phyloP scores from a whole-genome alignment of 2,888 invertebrate species.

The Patella caerulea region DNA sequence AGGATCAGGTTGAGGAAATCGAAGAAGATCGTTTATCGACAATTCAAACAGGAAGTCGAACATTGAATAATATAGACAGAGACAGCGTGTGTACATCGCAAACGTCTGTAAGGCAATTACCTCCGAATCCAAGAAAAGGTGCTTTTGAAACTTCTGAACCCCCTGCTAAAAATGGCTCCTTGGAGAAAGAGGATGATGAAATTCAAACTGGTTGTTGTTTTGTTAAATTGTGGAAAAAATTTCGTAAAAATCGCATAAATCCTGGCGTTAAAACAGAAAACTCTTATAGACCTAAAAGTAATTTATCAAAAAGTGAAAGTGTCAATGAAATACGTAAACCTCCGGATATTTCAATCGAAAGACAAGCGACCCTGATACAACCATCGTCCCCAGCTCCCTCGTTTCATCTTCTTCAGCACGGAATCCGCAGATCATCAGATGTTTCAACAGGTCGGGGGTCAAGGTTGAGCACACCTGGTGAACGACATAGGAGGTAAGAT shows the following conservation, averaged over 20 bases:
- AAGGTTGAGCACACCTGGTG: background rate
- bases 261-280: background rate
- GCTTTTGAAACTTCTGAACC: constrained; percentile 24
- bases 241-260: background rate
- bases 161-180: background rate
- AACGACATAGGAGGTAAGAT: background rate
- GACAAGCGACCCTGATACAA: background rate
- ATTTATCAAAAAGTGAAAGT: background rate
- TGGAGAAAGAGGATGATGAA: background rate
- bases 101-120: constrained; percentile 29
- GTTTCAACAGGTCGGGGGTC: background rate
- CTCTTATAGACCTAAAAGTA: background rate
- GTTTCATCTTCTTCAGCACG: background rate
- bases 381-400: background rate
- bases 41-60: constrained; percentile 17
- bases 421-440: background rate
- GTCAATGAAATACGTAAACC: background rate
- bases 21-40: constrained; percentile 43
- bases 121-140: constrained; percentile 31
- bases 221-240: constrained; percentile 1
- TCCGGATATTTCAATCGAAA: background rate
- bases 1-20: constrained; percentile 52
- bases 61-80: background rate
- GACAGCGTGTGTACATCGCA: constrained; percentile 24
- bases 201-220: background rate